Base-by-base conservation (phyloP, 1,140 invertebrate genomes). In the Lordiphosa clarofinis region DNA sequence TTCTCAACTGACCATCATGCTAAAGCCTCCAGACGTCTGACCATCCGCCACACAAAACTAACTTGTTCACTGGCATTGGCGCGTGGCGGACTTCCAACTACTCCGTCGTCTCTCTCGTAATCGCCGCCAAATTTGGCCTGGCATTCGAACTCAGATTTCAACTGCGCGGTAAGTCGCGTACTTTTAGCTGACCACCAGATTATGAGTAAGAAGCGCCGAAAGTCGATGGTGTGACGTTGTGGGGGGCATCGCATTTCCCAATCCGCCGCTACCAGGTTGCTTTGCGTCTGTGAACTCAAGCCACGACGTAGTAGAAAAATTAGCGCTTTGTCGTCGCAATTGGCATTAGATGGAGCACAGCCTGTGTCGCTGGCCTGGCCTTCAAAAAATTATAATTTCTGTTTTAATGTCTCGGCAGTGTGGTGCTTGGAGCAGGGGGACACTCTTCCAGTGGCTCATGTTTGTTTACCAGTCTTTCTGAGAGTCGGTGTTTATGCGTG, bases 371-470 rank as follows among this genome's bases (percentile, higher is more conserved):
- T 36, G 21, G 21, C 21, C 21, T 75, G 75, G 75, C 75, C 75
- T 81, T 81, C 76, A 81, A 75, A 81, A 81, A 72, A 82, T 81
- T 81, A 82, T 81, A 81, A 81, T 81, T 81, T 81, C 62, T 82
- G 76, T 62, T 68, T 75, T 71, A 81, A 81, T 74, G 49, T 50
- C 49, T 54, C 63, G 56, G 37, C 58, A 52, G 21, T 47, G 48
- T 19, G 8, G 5, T 31, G 6, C 21, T 15, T 15, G 24, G 19
- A 8, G 28, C 28, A 8, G 28, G 31, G 52, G 56, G 39, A 55
- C n/a, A 56, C 60, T 7, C 28, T 31, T 31, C 54, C 73, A 52
- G 62, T 47, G 58, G 36, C 73, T 56, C 53, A 64, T 61, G 46
- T 65, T 75, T 75, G 71, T 49, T 69, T 72, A 66, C 43, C 59